Base-by-base conservation (phyloP, 2,113 vertebrate species). In the Aramus guarauna region DNA sequence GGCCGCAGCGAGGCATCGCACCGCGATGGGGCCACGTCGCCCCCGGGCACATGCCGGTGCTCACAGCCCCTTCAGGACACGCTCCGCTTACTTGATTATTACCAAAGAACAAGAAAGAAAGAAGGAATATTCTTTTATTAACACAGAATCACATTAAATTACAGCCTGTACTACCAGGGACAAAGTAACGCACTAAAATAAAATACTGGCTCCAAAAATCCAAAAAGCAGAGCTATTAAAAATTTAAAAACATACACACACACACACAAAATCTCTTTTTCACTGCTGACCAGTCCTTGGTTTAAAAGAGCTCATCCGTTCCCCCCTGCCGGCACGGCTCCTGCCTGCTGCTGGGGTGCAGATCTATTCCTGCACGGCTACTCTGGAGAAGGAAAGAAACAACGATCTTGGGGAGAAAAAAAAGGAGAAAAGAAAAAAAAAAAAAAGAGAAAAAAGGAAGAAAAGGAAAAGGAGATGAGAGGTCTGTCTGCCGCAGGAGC, bases 1-100 rank as follows among this genome's bases (percentile, higher is more conserved):
- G 0, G 9, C 10, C 0, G 0, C 32, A 50, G 58, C 3, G 9
- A 36, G 56, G 27, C 24, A 11, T 39, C 0, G 0, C 5, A 27
- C 36, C 75, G 52, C 3, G 7, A 37, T 2, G 15, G 8, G 22
- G 15, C 22, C 52, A 72, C 56, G 10, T 0, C 2, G 18, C 56
- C 48, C 50, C 73, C 93, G 39, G 27, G 21, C 47, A 68, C 2
- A 4, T 26, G 30, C 73, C 4, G 2, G 39, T 79, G 67, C 85
- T 77, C 92, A 39, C 83, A 83, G 85, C 45, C 82, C 27, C 0
- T 77, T 69, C 55, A 76, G n/a, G 89, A 47, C 82, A 72, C 1
- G 74, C 94, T 95, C 91, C 64, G 73, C 80, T 93, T 91, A 39
- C 17, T 72, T 77, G 59, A 74, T 72, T 52, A 43, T 85, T 52